phyloP scores from a whole-genome alignment of 2,888 invertebrate species.

The Drosophila macrothrix region DNA sequence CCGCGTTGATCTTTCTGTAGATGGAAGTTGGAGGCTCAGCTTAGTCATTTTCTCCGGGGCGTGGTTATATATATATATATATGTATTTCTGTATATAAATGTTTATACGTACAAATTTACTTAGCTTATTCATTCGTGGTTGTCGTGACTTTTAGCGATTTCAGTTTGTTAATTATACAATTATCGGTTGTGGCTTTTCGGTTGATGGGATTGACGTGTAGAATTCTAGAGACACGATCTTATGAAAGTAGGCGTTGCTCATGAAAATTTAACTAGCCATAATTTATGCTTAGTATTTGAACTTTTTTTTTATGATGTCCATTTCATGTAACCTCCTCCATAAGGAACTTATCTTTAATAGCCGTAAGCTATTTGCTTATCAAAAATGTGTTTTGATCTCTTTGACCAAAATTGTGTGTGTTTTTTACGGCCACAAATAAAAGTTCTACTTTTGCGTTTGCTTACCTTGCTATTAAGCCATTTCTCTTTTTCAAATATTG shows the following conservation, averaged over 20 bases:
- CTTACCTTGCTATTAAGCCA: conserved; percentile 7
- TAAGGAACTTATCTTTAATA: conserved; percentile 14
- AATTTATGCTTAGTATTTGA: conserved; percentile 10
- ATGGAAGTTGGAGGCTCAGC: neutral
- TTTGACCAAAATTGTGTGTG: conserved; percentile 12
- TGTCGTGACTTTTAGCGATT: conserved; percentile 42
- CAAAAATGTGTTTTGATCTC: neutral
- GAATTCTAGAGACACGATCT: neutral
- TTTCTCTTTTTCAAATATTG: conserved; percentile 45
- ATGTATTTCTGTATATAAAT: neutral
- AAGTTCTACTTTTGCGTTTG: neutral
- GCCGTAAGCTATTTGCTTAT: neutral
- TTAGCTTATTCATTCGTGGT: conserved; percentile 18
- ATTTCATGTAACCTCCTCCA: neutral
- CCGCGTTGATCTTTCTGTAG: conserved; percentile 20
- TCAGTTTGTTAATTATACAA: conserved; percentile 27
- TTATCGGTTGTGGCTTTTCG: conserved; percentile 5
- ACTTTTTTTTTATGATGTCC: neutral
- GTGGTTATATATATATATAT: neutral
- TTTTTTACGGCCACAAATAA: neutral
- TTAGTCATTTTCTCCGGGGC: conserved; percentile 11
- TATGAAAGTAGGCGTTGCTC: neutral
- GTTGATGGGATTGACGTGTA: neutral
- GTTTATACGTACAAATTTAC: neutral
- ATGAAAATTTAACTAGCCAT: conserved; percentile 2